These are phyloP conservation scores for Lydus trimaculatus DNA, from an alignment of 2,888 invertebrate genomes.

Conservation along the genomic window DNA sequence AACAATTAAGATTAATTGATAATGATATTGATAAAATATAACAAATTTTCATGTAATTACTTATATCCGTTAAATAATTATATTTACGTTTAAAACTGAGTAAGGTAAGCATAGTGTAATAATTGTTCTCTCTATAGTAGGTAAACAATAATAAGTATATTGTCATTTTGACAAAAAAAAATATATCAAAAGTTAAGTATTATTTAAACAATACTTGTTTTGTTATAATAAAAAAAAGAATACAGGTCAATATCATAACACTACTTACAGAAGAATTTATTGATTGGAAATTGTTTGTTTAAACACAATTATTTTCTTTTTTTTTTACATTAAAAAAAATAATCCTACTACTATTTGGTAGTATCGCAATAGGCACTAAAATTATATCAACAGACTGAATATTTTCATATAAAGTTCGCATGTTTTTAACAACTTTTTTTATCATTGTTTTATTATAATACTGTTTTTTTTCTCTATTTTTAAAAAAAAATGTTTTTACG, in stretches of 20 bases:
- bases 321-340: no score
- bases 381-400: no score
- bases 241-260: background rate
- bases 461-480: background rate
- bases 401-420: background rate
- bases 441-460: background rate
- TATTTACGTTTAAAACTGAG: background rate
- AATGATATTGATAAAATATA: background rate
- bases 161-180: background rate
- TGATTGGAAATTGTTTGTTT: background rate
- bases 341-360: no score
- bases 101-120: no score
- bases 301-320: background rate
- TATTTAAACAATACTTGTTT: background rate
- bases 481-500: no score
- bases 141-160: no score
- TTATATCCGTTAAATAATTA: background rate
- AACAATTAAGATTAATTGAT: background rate
- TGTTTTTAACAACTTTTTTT: background rate
- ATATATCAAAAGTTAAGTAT: background rate
- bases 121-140: no score
- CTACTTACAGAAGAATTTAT: background rate
- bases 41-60: background rate
- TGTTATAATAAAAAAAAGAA: background rate
- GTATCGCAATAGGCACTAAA: no score